These are phyloP conservation scores for Lemur catta DNA, from an alignment of 2,797 vertebrate genomes.

Conservation along the genomic window DNA sequence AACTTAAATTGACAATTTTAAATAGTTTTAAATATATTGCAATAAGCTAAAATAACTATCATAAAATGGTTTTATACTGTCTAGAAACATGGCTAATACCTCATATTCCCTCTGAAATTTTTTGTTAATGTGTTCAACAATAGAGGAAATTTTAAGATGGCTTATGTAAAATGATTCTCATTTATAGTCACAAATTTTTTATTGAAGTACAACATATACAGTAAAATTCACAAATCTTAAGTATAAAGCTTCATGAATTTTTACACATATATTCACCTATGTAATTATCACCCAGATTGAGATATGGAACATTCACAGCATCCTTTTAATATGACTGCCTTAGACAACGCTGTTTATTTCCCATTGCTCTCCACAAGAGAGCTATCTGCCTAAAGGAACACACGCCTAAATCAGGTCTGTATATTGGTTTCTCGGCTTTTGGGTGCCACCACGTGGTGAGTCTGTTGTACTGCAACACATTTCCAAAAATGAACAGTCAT, in stretches of 20 bases:
- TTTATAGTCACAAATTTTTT: background rate
- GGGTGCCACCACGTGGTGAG: conserved; percentile 27
- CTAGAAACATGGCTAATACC: background rate
- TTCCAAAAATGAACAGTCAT: background rate
- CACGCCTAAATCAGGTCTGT: background rate
- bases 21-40: background rate
- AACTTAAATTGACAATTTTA: background rate
- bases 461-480: background rate
- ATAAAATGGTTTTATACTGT: background rate
- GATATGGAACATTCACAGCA: background rate
- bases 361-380: background rate
- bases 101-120: background rate
- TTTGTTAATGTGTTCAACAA: background rate
- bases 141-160: background rate
- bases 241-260: background rate
- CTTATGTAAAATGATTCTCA: background rate
- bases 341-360: background rate
- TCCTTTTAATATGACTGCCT: background rate
- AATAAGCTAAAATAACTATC: background rate
- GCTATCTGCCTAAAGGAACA: background rate
- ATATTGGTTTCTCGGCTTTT: background rate
- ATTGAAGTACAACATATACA: background rate
- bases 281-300: background rate
- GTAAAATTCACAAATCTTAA: background rate
- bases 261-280: background rate